These are phyloP conservation scores for Axea sp. DNA, from an alignment of 2,888 invertebrate genomes.

Conservation along the genomic window DNA sequence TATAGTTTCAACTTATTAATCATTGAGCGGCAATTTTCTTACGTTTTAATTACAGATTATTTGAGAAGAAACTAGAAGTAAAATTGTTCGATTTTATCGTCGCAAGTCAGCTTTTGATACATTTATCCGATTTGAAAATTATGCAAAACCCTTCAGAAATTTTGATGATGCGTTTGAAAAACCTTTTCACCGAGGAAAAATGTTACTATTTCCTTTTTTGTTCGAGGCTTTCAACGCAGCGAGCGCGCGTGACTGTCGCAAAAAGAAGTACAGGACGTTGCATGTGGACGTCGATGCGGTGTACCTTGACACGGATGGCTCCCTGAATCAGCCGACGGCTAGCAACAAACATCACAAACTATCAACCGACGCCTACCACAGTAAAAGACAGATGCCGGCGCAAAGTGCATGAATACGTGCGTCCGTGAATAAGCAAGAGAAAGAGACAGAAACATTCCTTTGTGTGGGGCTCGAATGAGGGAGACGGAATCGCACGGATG, in stretches of 20 bases:
- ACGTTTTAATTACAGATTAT: no score
- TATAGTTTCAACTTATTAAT: no score
- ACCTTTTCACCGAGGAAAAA: no score
- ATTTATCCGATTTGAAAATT: no score
- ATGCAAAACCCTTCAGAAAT: no score
- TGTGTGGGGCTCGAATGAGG: constrained; percentile 25
- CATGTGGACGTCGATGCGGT: constrained; percentile 76
- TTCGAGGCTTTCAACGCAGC: constrained; percentile 31
- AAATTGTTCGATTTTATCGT: no score
- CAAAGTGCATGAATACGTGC: constrained; percentile 44
- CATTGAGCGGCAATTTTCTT: no score
- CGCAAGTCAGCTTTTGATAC: no score
- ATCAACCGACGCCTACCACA: constrained; percentile 76
- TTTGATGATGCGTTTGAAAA: no score
- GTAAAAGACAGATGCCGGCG: constrained; percentile 60
- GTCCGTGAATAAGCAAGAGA: constrained; percentile 22
- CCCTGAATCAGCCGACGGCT: constrained; percentile 78
- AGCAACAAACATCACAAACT: constrained; percentile 75
- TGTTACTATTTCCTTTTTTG: constrained; percentile 1
- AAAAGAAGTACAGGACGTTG: constrained; percentile 75
- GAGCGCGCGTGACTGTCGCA: constrained; percentile 69
- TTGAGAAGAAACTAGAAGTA: no score
- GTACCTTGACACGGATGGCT: constrained; percentile 80
- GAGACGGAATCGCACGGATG: neutral
- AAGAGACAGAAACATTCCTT: constrained; percentile 35